Conservation (phyloP, 2,888 invertebrate genomes). For the Morpho achilles region DNA sequence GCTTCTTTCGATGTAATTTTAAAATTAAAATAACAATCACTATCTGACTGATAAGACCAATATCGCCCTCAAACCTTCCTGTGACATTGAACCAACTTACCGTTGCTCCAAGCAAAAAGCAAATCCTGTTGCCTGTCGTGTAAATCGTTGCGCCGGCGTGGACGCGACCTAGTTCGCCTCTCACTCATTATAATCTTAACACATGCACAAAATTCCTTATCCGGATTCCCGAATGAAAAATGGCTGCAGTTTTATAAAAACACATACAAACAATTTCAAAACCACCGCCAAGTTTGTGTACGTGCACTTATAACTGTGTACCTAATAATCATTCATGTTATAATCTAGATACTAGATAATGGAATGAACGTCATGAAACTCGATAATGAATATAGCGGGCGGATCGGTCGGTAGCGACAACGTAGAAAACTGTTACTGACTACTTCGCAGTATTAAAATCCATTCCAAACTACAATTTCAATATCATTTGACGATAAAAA, state of each 20-base stretch:
- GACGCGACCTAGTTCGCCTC: constrained; percentile 53
- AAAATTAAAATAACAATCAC: no score
- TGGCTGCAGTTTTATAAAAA: constrained; percentile 44
- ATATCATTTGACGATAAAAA: background rate
- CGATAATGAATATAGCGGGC: constrained; percentile 47
- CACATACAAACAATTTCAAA: constrained; percentile 42
- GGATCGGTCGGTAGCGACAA: constrained; percentile 34
- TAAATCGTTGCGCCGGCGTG: constrained; percentile 60
- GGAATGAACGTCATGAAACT: constrained; percentile 53
- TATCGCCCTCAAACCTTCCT: constrained; percentile 2
- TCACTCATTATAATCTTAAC: constrained; percentile 50
- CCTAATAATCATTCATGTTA: constrained; percentile 52
- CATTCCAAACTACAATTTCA: no score
- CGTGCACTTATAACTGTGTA: constrained; percentile 57
- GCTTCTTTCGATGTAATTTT: no score
- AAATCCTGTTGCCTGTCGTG: constrained; percentile 63
- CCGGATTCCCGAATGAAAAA: constrained; percentile 20
- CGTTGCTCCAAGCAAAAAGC: constrained; percentile 65
- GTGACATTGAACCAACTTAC: constrained; percentile 45
- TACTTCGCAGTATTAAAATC: background rate
- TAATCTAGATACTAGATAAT: constrained; percentile 64
- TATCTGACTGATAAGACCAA: constrained; percentile 3
- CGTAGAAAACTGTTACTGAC: constrained; percentile 24
- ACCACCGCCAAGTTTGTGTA: constrained; percentile 41
- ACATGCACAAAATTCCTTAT: constrained; percentile 24